Percentiles rank a stretch among this genome's conserved stretches.
These are phyloP conservation scores for Boloria euphrosyne DNA, from an alignment of 2,888 invertebrate genomes.

Conservation along the genomic window DNA sequence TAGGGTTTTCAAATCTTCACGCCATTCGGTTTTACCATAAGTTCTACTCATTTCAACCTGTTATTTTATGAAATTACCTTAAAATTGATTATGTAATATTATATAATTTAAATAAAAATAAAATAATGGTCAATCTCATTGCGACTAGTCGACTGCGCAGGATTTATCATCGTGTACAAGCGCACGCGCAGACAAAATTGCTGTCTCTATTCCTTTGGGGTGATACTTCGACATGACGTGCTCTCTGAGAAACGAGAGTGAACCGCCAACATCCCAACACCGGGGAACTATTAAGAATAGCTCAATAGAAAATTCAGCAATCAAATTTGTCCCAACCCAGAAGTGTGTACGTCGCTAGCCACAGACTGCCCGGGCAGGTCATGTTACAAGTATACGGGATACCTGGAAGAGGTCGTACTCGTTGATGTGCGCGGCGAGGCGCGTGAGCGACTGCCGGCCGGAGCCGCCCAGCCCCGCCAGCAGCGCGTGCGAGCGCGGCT, in stretches of 20 bases:
- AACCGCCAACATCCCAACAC: no score
- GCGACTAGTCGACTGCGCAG: no score
- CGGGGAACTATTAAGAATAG: no score
- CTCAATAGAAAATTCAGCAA: no score
- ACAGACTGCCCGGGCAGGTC: no score
- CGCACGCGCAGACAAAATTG: no score
- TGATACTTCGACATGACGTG: no score
- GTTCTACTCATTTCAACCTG: conserved; percentile 95
- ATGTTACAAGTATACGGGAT: background rate
- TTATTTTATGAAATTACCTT: background rate
- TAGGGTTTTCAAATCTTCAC: conserved; percentile 93
- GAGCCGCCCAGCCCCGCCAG: conserved; percentile 97
- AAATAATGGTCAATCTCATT: background rate
- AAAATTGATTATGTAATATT: background rate
- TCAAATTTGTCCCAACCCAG: no score
- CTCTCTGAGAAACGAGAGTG: no score
- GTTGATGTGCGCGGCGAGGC: conserved; percentile 95
- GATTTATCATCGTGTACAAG: no score
- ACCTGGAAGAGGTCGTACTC: conserved; percentile 93
- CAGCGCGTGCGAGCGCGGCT: conserved; percentile 94
- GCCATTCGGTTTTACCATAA: conserved; percentile 93
- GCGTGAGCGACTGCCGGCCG: conserved; percentile 94
- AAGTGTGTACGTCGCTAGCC: no score
- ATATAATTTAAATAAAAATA: background rate
- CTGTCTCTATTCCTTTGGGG: no score